A percentile compares a stretch with the other conserved stretches of the same genome.
These are phyloP conservation scores for Tachina lurida DNA, from an alignment of 2,888 invertebrate genomes.

Conservation along the genomic window DNA sequence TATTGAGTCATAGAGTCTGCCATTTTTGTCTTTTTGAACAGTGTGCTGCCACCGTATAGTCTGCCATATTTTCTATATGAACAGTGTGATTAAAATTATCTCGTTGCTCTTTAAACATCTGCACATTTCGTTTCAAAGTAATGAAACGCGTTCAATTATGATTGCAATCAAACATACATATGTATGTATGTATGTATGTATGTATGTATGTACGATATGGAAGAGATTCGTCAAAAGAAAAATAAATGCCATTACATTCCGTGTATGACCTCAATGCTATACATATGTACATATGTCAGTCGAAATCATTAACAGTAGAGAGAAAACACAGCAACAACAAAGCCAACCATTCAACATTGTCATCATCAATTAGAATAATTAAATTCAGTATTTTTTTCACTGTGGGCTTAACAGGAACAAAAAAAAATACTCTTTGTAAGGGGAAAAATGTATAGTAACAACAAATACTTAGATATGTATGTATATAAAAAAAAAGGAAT, in stretches of 20 bases:
- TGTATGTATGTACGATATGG: neutral
- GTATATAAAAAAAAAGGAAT: neutral
- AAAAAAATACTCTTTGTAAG: neutral
- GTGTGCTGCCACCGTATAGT: no score
- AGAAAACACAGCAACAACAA: neutral
- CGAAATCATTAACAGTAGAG: neutral
- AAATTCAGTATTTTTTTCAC: conserved; percentile 73
- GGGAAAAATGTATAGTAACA: neutral
- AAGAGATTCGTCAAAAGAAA: neutral
- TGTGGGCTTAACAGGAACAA: neutral
- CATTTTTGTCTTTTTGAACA: no score
- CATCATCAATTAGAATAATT: conserved; percentile 78
- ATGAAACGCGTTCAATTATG: neutral
- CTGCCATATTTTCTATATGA: no score
- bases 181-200: neutral
- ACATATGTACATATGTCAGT: neutral
- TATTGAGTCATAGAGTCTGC: no score
- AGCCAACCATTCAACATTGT: conserved; percentile 23
- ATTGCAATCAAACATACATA: neutral
- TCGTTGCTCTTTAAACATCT: neutral
- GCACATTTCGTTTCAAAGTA: neutral
- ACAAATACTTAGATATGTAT: neutral
- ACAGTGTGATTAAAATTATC: neutral
- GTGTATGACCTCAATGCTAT: neutral
- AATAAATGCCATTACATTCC: neutral